phyloP scores from a whole-genome alignment of 2,888 invertebrate species.

The Tachina lurida region DNA sequence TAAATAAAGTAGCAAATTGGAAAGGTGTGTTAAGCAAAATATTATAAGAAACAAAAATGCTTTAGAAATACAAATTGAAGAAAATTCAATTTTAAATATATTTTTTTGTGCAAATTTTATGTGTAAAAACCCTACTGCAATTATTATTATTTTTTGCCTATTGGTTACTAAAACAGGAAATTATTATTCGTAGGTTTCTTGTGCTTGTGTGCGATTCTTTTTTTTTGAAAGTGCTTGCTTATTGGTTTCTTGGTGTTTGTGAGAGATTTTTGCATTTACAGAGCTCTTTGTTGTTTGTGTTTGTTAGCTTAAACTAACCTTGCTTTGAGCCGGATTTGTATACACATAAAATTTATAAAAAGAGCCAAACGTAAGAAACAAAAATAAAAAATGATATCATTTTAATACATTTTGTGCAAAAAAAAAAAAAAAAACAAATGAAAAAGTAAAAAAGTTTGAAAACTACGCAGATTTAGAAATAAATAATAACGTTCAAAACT shows the following conservation, averaged over 20 bases:
- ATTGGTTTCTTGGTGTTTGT: conserved; percentile 48
- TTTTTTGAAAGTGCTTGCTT: conserved; percentile 58
- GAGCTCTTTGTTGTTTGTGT: conserved; percentile 48
- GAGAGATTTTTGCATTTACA: conserved; percentile 55
- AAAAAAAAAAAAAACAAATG: conserved; percentile 18
- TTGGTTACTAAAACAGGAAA: conserved; percentile 66
- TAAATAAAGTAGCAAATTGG: conserved; percentile 21
- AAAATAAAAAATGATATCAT: conserved; percentile 61
- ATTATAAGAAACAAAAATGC: neutral
- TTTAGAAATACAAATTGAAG: neutral
- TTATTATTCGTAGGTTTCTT: conserved; percentile 43
- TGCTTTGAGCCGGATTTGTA: conserved; percentile 60
- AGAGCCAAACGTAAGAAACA: conserved; percentile 27
- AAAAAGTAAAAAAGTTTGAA: neutral
- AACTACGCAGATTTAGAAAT: neutral
- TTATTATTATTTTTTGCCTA: conserved; percentile 48
- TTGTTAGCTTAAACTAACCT: conserved; percentile 69
- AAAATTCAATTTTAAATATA: conserved; percentile 8
- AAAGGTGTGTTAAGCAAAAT: conserved; percentile 55
- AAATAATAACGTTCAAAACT: neutral
- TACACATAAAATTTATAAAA: conserved; percentile 34
- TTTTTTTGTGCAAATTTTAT: conserved; percentile 15
- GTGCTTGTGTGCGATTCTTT: conserved; percentile 42
- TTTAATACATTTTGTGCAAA: conserved; percentile 44
- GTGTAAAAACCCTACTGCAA: conserved; percentile 48